These are phyloP conservation scores for Drosophila miranda DNA, from an alignment of 1,140 invertebrate species.

Conservation along the genomic window DNA sequence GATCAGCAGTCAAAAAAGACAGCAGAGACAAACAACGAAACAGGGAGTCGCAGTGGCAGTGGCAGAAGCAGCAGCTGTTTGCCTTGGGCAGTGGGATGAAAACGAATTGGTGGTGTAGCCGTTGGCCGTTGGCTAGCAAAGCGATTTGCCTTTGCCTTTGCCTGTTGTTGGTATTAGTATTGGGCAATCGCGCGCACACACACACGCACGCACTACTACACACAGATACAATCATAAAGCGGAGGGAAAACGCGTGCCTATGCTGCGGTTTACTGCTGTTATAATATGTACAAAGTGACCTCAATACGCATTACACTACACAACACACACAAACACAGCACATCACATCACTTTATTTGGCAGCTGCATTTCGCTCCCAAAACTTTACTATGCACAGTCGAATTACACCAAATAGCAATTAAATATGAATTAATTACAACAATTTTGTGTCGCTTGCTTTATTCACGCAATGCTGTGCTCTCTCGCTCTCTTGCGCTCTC, in stretches of 20 bases:
- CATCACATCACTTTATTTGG: constrained; percentile 4
- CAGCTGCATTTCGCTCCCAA: constrained; percentile 40
- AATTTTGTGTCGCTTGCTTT: constrained; percentile 69
- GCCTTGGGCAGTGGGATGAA: constrained; percentile 63
- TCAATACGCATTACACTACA: constrained; percentile 57
- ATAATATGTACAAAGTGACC: constrained; percentile 59
- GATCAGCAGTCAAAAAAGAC: constrained; percentile 52
- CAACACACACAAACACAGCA: constrained; percentile 8
- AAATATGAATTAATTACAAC: constrained; percentile 74
- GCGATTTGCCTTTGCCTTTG: constrained; percentile 48
- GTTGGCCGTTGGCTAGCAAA: constrained; percentile 50
- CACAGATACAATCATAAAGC: constrained; percentile 13
- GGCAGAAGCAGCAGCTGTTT: constrained; percentile 49
- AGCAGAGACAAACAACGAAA: constrained; percentile 34
- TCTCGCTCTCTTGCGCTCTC: constrained; percentile 9
- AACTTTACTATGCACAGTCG: constrained; percentile 54
- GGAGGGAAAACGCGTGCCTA: constrained; percentile 48
- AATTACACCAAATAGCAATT: constrained; percentile 53
- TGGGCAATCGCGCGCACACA: constrained; percentile 46
- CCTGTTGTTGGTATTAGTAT: constrained; percentile 37
- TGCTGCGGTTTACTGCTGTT: constrained; percentile 46
- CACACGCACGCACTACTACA: constrained; percentile 1
- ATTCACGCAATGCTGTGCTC: background rate
- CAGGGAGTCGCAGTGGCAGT: constrained; percentile 1
- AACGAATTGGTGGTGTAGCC: constrained; percentile 48